phyloP scores from a whole-genome alignment of 2,113 vertebrate species.

The Pedionomus torquatus region DNA sequence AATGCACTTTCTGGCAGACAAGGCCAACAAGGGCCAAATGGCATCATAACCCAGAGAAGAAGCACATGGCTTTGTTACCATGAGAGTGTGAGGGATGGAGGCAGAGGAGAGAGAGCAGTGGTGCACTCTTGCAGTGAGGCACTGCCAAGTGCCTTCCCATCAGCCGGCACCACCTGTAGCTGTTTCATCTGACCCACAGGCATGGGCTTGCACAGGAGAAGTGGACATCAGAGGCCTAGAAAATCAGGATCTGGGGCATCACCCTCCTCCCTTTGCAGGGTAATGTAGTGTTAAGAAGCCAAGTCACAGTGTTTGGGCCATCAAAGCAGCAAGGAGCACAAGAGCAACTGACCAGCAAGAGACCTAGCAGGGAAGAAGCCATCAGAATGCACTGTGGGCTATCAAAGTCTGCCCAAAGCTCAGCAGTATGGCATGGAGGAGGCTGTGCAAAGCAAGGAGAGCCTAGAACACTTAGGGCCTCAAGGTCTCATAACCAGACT shows the following conservation, averaged over 20 bases:
- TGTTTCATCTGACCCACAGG: rapidly evolving
- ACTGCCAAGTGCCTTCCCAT: not conserved
- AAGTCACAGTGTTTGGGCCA: not conserved
- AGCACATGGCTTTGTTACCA: rapidly evolving
- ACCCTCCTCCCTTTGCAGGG: not conserved
- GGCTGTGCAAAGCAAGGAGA: not conserved
- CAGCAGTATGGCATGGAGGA: not conserved
- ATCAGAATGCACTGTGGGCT: not conserved
- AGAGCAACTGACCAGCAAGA: not conserved
- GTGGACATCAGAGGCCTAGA: not conserved
- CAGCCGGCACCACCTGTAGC: not conserved
- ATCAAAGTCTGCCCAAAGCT: not conserved
- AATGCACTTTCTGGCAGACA: too few species aligned
- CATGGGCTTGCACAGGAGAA: not conserved
- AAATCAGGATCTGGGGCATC: not conserved
- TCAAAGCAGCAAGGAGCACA: not conserved
- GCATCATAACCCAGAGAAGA: not conserved
- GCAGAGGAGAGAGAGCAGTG: not conserved
- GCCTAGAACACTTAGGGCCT: not conserved
- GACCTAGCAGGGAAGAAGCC: not conserved
- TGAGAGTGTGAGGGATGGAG: not conserved
- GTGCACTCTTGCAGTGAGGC: not conserved
- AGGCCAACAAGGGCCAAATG: too few species aligned
- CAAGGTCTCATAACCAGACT: not conserved
- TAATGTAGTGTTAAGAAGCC: not conserved